Base-by-base conservation (phyloP, 2,797 vertebrate species). In the Bradypodion pumilum region DNA sequence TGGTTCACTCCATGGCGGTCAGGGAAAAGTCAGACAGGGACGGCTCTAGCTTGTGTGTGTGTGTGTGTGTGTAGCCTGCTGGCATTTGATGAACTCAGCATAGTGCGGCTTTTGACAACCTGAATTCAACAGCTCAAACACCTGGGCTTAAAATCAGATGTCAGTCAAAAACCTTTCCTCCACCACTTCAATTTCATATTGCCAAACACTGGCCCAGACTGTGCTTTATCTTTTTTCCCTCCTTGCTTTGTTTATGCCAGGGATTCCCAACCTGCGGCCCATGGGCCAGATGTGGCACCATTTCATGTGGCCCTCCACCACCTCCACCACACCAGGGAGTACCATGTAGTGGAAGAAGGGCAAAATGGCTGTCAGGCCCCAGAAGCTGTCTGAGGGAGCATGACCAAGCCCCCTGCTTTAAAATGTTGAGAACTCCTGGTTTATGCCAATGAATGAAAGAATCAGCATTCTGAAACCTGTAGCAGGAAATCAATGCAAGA, bases 141-240 rank as follows among this genome's bases (percentile, higher is more conserved):
- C 29, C 25, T 60, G 3, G 72, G 32, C 13, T 70, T 70, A 70
- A 75, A 82, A 44, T 83, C 60, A 74, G 70, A 68, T 77, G 74
- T 77, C 82, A 77, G 32, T 70, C 49, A 77, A 69, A 60, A 44
- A 37, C 27, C 19, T 44, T 3, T 62, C 27, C 7, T 29, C 6
- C 44, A 10, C 13, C 37, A n/a, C 21, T 32, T 15, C 13, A 32
- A 13, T 13, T 15, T 21, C 29, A 5, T 60, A 59, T 49, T 46
- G 12, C 35, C 42, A 83, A 69, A 44, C 40, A n/a, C 52, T 27
- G 27, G 7, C n/a, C 63, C 23, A 40, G 10, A 16, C 68, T 70
- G 19, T 27, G 59, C 49, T 42, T 5, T 76, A 37, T 25, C 37
- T 16, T 21, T 44, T n/a, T 40, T 52, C 16, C 68, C 42, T 37